These are phyloP conservation scores for Drepana arcuata DNA, from an alignment of 1,140 invertebrate genomes.

Conservation along the genomic window DNA sequence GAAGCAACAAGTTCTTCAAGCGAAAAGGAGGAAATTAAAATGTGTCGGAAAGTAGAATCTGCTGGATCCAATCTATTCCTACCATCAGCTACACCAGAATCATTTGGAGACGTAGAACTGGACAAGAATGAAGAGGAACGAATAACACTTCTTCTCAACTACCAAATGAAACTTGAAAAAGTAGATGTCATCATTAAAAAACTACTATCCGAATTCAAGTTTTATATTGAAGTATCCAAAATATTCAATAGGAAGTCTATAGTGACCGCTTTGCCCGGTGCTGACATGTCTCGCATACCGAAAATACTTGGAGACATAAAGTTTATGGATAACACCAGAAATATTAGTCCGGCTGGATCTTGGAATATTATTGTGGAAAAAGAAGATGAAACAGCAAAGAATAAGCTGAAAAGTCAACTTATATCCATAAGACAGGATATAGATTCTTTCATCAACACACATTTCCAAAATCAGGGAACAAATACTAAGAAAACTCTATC, in stretches of 20 bases:
- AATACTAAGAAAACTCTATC: conserved; percentile 2
- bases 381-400: conserved; percentile 34
- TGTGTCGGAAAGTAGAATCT: conserved; percentile 46
- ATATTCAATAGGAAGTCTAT: conserved; percentile 34
- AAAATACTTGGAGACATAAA: conserved; percentile 23
- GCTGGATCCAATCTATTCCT: conserved; percentile 15
- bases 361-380: conserved; percentile 53
- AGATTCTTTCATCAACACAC: conserved; percentile 33
- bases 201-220: conserved; percentile 47
- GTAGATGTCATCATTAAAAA: conserved; percentile 41
- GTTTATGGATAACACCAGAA: conserved; percentile 16
- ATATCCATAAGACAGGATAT: conserved; percentile 38
- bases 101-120: conserved; percentile 47
- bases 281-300: conserved; percentile 22
- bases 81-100: conserved; percentile 36
- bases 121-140: conserved; percentile 47
- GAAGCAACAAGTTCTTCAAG: conserved; percentile 26
- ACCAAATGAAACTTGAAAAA: conserved; percentile 46
- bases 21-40: conserved; percentile 35
- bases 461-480: conserved; percentile 24
- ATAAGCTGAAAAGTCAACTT: conserved; percentile 41
- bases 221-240: conserved; percentile 55
- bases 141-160: conserved; percentile 30
- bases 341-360: conserved; percentile 26
- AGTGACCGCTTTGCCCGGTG: conserved; percentile 20